Percentiles rank a stretch among this genome's conserved stretches.
phyloP scores from a whole-genome alignment of 1,140 invertebrate genomes.

The Aphis gossypii region DNA sequence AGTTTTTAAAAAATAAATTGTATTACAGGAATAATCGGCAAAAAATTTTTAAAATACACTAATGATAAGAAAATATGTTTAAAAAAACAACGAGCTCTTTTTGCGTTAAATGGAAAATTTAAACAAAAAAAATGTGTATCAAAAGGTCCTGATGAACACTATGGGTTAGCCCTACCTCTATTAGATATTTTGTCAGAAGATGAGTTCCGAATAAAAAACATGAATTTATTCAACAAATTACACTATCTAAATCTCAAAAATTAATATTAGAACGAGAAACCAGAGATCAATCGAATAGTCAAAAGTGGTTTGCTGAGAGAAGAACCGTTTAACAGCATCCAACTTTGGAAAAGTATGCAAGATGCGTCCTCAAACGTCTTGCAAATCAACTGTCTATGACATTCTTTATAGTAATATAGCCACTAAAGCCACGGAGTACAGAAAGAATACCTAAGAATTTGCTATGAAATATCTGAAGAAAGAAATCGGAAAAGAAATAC shows the following conservation, averaged over 20 bases:
- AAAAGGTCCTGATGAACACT: background rate
- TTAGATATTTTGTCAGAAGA: background rate
- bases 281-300: background rate
- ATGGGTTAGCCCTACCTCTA: background rate
- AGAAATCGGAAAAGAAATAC: no score
- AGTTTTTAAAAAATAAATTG: no score
- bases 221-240: background rate
- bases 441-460: background rate
- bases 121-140: conserved; percentile 10
- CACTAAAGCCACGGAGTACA: conserved; percentile 2
- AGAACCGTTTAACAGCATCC: background rate
- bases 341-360: conserved; percentile 22
- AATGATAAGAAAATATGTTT: background rate
- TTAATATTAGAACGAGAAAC: background rate
- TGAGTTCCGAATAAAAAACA: background rate
- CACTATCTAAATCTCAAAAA: background rate
- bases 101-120: background rate
- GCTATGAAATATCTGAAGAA: no score
- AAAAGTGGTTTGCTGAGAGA: background rate
- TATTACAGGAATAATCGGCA: background rate
- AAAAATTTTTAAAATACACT: conserved; percentile 12
- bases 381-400: background rate
- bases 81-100: background rate
- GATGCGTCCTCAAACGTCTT: conserved; percentile 6
- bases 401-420: background rate